Evolutionary conservation across 2,113 vertebrate species (phyloP).

Genomic region (Salvelinus namaycush): DNA sequence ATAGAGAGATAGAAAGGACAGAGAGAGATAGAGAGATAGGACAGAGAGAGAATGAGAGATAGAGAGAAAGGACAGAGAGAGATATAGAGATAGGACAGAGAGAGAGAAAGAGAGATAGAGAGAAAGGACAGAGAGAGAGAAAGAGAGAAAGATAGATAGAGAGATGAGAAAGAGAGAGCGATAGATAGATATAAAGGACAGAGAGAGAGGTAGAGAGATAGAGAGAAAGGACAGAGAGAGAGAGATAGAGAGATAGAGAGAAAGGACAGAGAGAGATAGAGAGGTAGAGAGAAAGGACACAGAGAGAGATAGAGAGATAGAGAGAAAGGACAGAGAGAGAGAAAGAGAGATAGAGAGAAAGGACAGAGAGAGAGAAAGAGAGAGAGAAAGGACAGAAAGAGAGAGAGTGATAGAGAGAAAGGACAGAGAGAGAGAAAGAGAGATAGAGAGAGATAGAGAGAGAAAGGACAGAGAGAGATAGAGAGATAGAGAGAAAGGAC

Average conservation of each 20-base stretch:
- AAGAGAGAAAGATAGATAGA: not conserved
- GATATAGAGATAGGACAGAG: not conserved
- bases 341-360: not conserved
- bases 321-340: not conserved
- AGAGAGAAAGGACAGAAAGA: no score
- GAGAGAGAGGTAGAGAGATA: not conserved
- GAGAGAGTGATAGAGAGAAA: not conserved
- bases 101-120: not conserved
- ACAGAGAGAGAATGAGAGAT: no score
- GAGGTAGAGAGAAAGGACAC: no score
- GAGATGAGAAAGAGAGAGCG: no score
- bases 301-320: no score
- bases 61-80: not conserved
- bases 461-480: constrained; percentile 9
- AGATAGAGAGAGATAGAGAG: constrained; percentile 8
- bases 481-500: not conserved
- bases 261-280: no score
- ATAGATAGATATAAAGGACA: not conserved
- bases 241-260: no score
- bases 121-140: not conserved
- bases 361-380: constrained; percentile 10
- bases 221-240: not conserved
- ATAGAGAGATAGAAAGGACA: not conserved
- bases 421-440: not conserved
- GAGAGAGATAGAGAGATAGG: not conserved